Evolutionary conservation across 2,888 invertebrate species (phyloP).

Genomic region (Plusia festucae): DNA sequence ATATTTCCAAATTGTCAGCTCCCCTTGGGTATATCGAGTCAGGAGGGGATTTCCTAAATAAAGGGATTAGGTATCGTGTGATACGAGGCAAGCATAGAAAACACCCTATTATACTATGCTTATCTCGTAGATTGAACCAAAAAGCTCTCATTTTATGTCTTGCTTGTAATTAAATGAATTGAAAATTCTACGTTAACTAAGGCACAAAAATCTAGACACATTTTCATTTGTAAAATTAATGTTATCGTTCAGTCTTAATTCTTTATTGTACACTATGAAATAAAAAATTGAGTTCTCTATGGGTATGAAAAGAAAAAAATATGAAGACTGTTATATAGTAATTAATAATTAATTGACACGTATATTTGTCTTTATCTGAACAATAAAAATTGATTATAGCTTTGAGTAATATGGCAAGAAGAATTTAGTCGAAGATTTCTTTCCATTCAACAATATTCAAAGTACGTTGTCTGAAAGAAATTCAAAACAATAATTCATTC

Average conservation of each 20-base stretch:
- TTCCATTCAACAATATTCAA: too few species aligned
- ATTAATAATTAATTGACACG: too few species aligned
- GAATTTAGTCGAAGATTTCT: too few species aligned
- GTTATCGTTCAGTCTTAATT: too few species aligned
- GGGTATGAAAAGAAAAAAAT: too few species aligned
- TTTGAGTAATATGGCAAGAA: too few species aligned
- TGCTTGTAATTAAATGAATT: background rate
- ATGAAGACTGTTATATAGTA: too few species aligned
- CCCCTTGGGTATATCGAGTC: background rate
- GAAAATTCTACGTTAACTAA: background rate
- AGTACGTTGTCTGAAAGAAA: background rate
- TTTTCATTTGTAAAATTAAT: background rate
- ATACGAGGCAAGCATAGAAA: slow-evolving; percentile 4
- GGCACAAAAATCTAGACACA: background rate
- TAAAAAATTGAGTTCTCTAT: too few species aligned
- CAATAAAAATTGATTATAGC: too few species aligned
- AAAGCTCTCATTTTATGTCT: background rate
- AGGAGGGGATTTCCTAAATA: background rate
- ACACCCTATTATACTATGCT: slow-evolving; percentile 4
- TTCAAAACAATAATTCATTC: background rate
- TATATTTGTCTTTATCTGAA: too few species aligned
- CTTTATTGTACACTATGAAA: too few species aligned
- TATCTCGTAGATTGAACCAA: background rate
- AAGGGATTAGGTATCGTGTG: slow-evolving; percentile 2
- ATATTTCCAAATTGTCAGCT: background rate